phyloP scores from a whole-genome alignment of 2,797 vertebrate species.

The Bryconaethiops microstoma region DNA sequence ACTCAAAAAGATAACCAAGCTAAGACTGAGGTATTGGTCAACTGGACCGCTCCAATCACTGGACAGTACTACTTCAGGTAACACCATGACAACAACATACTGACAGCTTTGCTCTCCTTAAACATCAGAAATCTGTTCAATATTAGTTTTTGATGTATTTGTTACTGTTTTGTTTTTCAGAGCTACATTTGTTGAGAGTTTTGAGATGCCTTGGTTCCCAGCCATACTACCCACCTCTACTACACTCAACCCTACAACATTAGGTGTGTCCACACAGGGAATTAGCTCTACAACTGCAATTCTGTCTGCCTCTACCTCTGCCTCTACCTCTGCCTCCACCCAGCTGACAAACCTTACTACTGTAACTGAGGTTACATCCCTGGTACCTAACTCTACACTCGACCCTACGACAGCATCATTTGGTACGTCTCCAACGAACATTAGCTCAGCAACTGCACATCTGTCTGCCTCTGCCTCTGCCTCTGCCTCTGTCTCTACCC shows the following conservation, averaged over 20 bases:
- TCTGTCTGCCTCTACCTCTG: background rate
- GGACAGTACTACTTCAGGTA: constrained; percentile 58
- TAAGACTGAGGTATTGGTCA: accelerated
- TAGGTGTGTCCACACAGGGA: too few relatives aligned
- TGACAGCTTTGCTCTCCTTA: background rate
- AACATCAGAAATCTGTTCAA: background rate
- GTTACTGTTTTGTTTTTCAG: constrained; percentile 52
- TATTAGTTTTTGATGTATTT: background rate
- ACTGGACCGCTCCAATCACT: constrained; percentile 48
- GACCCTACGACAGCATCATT: background rate
- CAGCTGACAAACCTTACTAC: background rate
- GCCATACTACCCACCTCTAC: background rate
- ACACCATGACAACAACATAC: background rate
- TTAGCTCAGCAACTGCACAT: background rate
- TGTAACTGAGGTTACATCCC: background rate
- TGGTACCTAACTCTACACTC: background rate
- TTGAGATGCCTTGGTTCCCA: accelerated
- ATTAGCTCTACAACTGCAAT: background rate
- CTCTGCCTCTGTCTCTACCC: background rate
- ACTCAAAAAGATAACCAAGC: accelerated
- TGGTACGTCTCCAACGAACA: background rate
- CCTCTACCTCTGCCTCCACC: background rate
- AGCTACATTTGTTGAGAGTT: background rate
- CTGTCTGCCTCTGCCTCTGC: background rate
- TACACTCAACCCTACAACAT: background rate